These are phyloP conservation scores for Lathronympha strigana DNA, from an alignment of 2,888 invertebrate species.

Conservation along the genomic window DNA sequence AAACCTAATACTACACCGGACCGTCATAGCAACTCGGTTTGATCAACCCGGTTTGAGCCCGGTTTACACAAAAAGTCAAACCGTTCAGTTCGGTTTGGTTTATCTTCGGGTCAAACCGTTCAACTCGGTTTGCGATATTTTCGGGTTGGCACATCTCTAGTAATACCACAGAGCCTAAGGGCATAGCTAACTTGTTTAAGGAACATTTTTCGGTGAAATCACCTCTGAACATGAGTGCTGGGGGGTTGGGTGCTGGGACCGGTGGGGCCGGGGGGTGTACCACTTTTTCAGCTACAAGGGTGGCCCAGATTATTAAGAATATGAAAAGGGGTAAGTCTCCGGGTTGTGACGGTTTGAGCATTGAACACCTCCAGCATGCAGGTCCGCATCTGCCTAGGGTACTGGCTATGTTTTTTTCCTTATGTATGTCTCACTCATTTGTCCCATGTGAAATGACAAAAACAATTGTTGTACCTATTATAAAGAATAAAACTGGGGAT, in stretches of 20 bases:
- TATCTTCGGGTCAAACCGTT: no score
- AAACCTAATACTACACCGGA: no score
- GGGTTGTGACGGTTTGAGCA: not conserved
- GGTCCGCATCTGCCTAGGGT: not conserved
- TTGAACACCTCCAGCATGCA: not conserved
- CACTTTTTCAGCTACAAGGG: not conserved
- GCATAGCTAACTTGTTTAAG: constrained; percentile 2
- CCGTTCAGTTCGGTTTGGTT: no score
- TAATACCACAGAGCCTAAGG: not conserved
- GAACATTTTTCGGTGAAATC: constrained; percentile 1
- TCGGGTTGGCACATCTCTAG: no score
- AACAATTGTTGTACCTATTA: no score
- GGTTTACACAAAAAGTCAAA: no score
- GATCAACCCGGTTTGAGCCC: no score
- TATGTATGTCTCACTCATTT: not conserved
- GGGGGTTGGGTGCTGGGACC: not conserved
- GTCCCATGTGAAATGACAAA: not conserved
- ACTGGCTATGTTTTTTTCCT: not conserved
- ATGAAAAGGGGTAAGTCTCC: constrained; percentile 10
- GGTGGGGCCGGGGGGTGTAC: not conserved
- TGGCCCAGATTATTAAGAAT: not conserved
- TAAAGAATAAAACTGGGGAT: no score
- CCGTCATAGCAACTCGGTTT: no score
- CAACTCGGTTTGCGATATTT: no score
- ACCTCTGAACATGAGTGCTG: not conserved